A percentile compares a stretch with the other conserved stretches of the same genome.
These are phyloP conservation scores for Corythornis cristatus DNA, from an alignment of 2,113 vertebrate genomes.

Conservation along the genomic window DNA sequence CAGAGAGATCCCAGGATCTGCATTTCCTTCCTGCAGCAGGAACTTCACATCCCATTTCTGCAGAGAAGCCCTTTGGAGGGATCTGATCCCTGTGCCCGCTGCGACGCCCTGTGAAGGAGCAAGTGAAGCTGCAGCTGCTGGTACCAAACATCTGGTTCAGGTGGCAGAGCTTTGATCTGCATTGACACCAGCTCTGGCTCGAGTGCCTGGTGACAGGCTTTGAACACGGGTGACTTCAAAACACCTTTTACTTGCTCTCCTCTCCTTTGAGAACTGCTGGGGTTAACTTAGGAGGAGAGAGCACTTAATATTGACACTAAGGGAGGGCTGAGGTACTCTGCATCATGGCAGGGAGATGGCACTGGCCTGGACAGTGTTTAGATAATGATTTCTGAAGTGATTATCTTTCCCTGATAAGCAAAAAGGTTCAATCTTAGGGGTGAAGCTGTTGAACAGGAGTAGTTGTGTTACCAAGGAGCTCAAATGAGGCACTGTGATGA, in stretches of 20 bases:
- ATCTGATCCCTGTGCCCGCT: background rate
- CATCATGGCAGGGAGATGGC: background rate
- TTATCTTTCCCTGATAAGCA: background rate
- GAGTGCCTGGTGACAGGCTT: background rate
- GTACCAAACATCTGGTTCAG: background rate
- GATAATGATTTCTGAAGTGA: accelerated
- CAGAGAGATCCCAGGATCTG: background rate
- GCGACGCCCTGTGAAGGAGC: background rate
- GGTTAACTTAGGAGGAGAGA: background rate
- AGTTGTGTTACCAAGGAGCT: background rate
- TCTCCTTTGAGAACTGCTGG: background rate
- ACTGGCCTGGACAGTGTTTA: background rate
- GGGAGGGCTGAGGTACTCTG: background rate
- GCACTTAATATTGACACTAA: accelerated
- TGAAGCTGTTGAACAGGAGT: background rate
- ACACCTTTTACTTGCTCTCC: background rate
- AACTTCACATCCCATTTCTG: background rate
- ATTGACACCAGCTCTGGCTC: background rate
- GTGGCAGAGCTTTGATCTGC: background rate
- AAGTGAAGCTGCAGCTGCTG: background rate
- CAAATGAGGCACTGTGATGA: background rate
- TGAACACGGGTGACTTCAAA: background rate
- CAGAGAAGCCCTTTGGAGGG: background rate
- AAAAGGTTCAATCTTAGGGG: background rate
- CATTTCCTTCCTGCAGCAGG: background rate